Conservation (phyloP, 2,888 invertebrate genomes). For the Acronicta alni region DNA sequence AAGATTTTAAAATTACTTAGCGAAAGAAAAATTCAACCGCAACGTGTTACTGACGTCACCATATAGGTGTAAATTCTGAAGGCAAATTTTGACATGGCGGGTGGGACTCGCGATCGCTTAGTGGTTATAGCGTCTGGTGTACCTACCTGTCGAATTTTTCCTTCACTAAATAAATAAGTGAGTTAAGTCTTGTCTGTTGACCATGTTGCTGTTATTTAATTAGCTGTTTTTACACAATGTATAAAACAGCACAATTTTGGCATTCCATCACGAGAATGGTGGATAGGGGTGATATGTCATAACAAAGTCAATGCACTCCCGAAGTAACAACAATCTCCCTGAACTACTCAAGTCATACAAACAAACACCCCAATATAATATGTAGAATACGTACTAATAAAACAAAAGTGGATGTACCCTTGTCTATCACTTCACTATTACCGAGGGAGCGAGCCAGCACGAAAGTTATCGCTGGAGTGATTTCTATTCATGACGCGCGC, state of each 20-base stretch:
- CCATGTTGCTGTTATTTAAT: too few species aligned
- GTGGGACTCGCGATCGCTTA: too few species aligned
- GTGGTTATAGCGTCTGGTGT: too few species aligned
- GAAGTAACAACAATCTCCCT: conserved; percentile 15
- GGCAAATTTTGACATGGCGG: too few species aligned
- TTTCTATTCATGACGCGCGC: conserved; percentile 82
- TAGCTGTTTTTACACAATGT: neutral
- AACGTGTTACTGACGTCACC: too few species aligned
- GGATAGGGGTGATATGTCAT: neutral
- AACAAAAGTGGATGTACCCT: conserved; percentile 68
- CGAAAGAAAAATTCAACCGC: too few species aligned
- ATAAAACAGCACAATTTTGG: neutral
- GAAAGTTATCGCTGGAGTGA: conserved; percentile 79
- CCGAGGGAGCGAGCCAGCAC: conserved; percentile 56
- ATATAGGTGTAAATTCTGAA: too few species aligned
- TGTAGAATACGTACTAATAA: conserved; percentile 70
- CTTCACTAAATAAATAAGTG: too few species aligned
- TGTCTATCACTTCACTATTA: conserved; percentile 67
- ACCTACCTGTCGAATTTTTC: too few species aligned
- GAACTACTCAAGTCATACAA: conserved; percentile 29
- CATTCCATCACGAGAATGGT: neutral
- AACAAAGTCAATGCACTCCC: conserved; percentile 19
- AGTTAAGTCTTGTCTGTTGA: too few species aligned
- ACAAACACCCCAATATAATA: conserved; percentile 58
- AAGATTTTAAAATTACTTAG: too few species aligned